Evolutionary conservation across 2,888 invertebrate genomes (phyloP), one percentile per base, ranked within the genome.

Genomic region (Diarsia dahlii): DNA sequence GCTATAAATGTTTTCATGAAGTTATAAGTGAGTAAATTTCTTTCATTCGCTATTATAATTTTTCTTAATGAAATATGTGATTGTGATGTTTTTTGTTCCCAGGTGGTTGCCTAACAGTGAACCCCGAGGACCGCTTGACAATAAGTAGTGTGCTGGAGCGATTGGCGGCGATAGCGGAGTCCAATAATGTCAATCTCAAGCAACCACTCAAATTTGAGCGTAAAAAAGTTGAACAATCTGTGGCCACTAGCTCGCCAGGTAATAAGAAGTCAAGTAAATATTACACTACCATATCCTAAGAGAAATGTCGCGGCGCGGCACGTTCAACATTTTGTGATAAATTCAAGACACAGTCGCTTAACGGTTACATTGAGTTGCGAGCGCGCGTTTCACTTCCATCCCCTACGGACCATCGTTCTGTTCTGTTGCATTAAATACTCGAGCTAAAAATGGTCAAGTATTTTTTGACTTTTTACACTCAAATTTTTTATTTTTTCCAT

Each of bases 91-190:
- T 81, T 13, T 85, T 82, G 93, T 94, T 96, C 92, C 84, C 97
- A 97, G 98, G 96, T 92, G 98, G 98, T 76, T 98, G 98, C 91
- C 97, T 99, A 77, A 97, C 97, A 89, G 97, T 98, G 65, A 98
- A 99, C 93, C 99, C 99, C 4, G 97, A 97, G 71, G 97, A 98
- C 88, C 97, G 99, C 85, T 97, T 99, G 87, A 97, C 97, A 71
- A 98, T 99, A 74, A 97, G 98, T 81, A 98, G 97, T 89, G 96
- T 99, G 73, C 95, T 99, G 89, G 99, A 99, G 92, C 97, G 98
- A 86, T 94, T 99, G 84, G 99, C 98, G 74, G 98, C 99, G 74
- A 98, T 99, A 87, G 98, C 99, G 1, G 98, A 99, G 94, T 98
- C 98, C 74, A 97, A 98, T 93, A 97, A 97, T 85, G 98, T 99